Conservation (phyloP, 2,113 vertebrate species). For the Pterocles gutturalis region DNA sequence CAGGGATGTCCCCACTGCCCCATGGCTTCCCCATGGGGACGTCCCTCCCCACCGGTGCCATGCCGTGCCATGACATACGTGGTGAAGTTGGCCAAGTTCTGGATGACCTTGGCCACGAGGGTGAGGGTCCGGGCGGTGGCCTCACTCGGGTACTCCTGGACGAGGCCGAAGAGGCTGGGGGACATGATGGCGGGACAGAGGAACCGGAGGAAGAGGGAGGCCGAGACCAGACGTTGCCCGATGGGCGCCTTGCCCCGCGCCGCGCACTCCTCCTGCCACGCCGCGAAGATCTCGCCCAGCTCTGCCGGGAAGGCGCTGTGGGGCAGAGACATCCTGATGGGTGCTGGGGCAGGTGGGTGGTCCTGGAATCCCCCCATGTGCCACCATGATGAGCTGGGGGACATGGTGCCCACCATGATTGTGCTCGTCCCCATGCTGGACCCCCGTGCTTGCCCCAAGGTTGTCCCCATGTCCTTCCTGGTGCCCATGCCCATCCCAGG, state of each 20-base stretch:
- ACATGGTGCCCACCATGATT: rapidly evolving
- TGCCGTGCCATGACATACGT: constrained; percentile 75
- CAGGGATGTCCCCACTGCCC: not conserved
- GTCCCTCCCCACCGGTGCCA: not conserved
- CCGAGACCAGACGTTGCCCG: constrained; percentile 88
- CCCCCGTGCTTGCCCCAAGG: not conserved
- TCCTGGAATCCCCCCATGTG: rapidly evolving
- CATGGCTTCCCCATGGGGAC: rapidly evolving
- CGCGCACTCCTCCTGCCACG: constrained; percentile 86
- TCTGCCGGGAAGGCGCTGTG: constrained; percentile 88
- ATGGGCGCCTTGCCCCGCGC: constrained; percentile 79
- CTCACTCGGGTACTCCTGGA: constrained; percentile 86
- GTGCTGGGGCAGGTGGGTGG: not conserved
- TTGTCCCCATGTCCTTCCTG: not conserved
- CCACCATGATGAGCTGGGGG: rapidly evolving
- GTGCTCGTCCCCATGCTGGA: rapidly evolving
- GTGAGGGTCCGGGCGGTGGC: constrained; percentile 88
- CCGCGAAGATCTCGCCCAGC: constrained; percentile 87
- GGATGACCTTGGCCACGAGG: constrained; percentile 93
- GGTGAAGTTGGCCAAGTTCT: constrained; percentile 94
- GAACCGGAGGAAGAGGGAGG: constrained; percentile 93
- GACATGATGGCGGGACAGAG: constrained; percentile 93
- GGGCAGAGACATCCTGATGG: not conserved
- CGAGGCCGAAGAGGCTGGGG: constrained; percentile 92
- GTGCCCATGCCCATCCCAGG: not conserved